A percentile compares a stretch with the other conserved stretches of the same genome.
Evolutionary conservation across 2,797 vertebrate species (phyloP).

Genomic region (Argentina silus): DNA sequence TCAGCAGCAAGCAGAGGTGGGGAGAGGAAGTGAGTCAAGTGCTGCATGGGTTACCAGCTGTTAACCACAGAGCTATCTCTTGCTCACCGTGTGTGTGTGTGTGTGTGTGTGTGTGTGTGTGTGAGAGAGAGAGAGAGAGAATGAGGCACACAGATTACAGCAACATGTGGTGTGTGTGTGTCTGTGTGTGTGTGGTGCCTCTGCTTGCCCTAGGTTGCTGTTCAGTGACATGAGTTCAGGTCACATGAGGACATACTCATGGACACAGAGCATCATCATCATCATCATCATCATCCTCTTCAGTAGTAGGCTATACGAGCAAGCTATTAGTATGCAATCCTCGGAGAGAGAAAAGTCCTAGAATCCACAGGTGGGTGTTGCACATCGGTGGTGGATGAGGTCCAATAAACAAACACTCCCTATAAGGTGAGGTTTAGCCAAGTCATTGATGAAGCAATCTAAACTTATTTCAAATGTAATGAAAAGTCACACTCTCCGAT

Average conservation of each 20-base stretch:
- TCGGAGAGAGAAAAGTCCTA: too few species aligned
- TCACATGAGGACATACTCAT: not conserved
- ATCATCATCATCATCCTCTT: not conserved
- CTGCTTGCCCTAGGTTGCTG: not conserved
- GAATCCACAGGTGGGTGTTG: too few species aligned
- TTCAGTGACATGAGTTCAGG: too few species aligned
- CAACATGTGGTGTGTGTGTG: not conserved
- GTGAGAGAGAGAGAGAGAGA: slow-evolving; percentile 35
- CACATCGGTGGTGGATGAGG: too few species aligned
- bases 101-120: not conserved
- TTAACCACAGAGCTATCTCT: slow-evolving; percentile 44
- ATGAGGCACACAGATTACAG: slow-evolving; percentile 65
- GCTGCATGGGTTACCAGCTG: slow-evolving; percentile 3
- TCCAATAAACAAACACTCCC: too few species aligned
- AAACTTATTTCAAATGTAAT: too few species aligned
- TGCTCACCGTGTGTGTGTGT: not conserved
- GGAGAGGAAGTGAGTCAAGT: slow-evolving; percentile 36
- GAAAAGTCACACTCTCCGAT: too few species aligned
- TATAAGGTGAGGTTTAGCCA: too few species aligned
- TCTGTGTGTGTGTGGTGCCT: not conserved
- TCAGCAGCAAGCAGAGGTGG: slow-evolving; percentile 10
- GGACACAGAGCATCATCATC: not conserved
- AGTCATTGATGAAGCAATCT: too few species aligned
- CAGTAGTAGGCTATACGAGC: not conserved
- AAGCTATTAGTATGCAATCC: too few species aligned